These are phyloP conservation scores for Himalopsyche anomala DNA, from an alignment of 2,888 invertebrate genomes.

Conservation along the genomic window DNA sequence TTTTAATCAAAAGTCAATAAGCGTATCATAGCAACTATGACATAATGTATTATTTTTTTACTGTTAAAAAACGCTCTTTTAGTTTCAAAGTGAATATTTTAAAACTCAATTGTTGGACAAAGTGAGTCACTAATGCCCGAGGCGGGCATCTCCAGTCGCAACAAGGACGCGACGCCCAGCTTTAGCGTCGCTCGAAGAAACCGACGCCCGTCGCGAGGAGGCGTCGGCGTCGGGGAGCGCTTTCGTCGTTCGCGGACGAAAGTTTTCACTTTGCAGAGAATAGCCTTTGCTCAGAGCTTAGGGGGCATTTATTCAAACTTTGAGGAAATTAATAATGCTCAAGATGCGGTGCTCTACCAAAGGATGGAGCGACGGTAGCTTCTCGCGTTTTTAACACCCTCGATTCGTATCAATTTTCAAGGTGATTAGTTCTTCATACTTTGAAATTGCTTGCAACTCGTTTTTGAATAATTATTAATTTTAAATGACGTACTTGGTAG, in stretches of 20 bases:
- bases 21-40: too few relatives aligned
- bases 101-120: constrained; percentile 6
- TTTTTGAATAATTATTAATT: too few relatives aligned
- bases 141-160: constrained; percentile 44
- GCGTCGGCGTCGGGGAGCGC: constrained; percentile 28
- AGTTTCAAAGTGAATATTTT: constrained; percentile 26
- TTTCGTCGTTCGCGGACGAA: constrained; percentile 50
- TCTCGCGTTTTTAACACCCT: constrained; percentile 30
- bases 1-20: too few relatives aligned
- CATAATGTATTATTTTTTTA: too few relatives aligned
- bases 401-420: neutral
- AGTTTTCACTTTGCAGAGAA: constrained; percentile 63
- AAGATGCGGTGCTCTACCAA: constrained; percentile 55
- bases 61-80: neutral
- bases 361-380: neutral
- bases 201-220: constrained; percentile 9
- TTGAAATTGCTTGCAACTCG: too few relatives aligned
- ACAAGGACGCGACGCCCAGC: constrained; percentile 10
- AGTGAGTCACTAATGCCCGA: constrained; percentile 46
- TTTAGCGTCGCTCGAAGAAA: constrained; percentile 15
- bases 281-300: constrained; percentile 63
- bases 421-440: neutral
- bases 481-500: too few relatives aligned
- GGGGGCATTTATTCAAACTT: constrained; percentile 65
- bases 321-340: constrained; percentile 65